phyloP scores from a whole-genome alignment of 2,888 invertebrate genomes.

The Automeris io region DNA sequence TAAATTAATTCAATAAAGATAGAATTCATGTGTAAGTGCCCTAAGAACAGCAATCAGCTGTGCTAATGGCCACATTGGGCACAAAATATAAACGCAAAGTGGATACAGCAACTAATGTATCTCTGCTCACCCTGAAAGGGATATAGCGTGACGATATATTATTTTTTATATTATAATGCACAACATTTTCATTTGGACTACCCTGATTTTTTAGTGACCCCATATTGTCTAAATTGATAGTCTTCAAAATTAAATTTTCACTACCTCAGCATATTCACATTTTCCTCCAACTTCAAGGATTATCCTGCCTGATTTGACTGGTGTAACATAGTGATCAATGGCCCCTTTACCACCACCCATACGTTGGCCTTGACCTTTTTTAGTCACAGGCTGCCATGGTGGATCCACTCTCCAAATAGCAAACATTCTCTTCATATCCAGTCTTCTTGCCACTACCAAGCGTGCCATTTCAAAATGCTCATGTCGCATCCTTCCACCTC shows the following conservation, averaged over 20 bases:
- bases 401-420: constrained; percentile 95
- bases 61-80: too few relatives aligned
- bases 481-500: constrained; percentile 87
- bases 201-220: too few relatives aligned
- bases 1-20: too few relatives aligned
- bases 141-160: too few relatives aligned
- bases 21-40: too few relatives aligned
- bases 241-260: constrained; percentile 16
- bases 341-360: constrained; percentile 98
- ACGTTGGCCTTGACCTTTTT: constrained; percentile 91
- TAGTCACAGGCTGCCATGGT: constrained; percentile 97
- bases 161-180: too few relatives aligned
- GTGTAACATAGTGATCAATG: constrained; percentile 97
- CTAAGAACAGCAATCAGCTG: too few relatives aligned
- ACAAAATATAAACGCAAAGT: too few relatives aligned
- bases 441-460: constrained; percentile 83
- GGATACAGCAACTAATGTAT: too few relatives aligned
- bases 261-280: constrained; percentile 89
- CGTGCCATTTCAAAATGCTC: constrained; percentile 95
- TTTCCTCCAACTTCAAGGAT: constrained; percentile 96
- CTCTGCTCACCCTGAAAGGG: too few relatives aligned
- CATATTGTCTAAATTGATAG: neutral
- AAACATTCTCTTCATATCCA: constrained; percentile 91
- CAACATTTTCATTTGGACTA: too few relatives aligned
- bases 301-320: constrained; percentile 92